Conservation (phyloP, 2,797 vertebrate genomes). For the Sebastes ruberrimus region DNA sequence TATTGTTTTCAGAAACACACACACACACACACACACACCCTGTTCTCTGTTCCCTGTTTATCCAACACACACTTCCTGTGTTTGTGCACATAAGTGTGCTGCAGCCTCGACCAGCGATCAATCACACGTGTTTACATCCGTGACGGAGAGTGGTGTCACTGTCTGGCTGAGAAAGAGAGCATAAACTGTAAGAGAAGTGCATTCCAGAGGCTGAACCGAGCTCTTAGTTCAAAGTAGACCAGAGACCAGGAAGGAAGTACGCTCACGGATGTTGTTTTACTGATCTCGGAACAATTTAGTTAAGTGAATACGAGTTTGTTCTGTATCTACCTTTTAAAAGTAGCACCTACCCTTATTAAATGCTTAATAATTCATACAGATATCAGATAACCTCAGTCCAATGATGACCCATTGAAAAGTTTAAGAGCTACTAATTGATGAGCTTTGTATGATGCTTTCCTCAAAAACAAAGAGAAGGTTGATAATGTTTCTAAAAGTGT, state of each 20-base stretch:
- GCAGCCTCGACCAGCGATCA: constrained; percentile 40
- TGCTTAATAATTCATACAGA: neutral
- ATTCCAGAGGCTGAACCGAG: constrained; percentile 6
- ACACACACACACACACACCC: neutral
- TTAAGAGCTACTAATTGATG: neutral
- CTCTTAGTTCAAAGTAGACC: neutral
- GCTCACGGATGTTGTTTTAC: neutral
- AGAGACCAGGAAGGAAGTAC: constrained; percentile 26
- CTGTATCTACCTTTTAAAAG: neutral
- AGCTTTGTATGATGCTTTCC: neutral
- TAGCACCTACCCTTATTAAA: neutral
- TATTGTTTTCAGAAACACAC: constrained; percentile 48
- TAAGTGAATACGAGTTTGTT: neutral
- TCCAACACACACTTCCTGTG: constrained; percentile 64
- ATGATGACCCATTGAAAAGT: neutral
- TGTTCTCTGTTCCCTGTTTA: constrained; percentile 57
- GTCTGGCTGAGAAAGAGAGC: constrained; percentile 19
- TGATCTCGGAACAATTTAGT: neutral
- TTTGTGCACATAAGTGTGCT: constrained; percentile 58
- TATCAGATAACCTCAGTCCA: neutral
- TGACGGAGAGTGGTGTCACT: constrained; percentile 24
- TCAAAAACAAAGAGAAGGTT: too few relatives aligned
- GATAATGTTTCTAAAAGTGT: neutral
- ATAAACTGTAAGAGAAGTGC: constrained; percentile 7
- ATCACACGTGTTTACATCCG: constrained; percentile 64